A percentile compares a stretch with the other conserved stretches of the same genome.
These are phyloP conservation scores for Cantharis lateralis DNA, from an alignment of 2,888 invertebrate genomes.

Conservation along the genomic window DNA sequence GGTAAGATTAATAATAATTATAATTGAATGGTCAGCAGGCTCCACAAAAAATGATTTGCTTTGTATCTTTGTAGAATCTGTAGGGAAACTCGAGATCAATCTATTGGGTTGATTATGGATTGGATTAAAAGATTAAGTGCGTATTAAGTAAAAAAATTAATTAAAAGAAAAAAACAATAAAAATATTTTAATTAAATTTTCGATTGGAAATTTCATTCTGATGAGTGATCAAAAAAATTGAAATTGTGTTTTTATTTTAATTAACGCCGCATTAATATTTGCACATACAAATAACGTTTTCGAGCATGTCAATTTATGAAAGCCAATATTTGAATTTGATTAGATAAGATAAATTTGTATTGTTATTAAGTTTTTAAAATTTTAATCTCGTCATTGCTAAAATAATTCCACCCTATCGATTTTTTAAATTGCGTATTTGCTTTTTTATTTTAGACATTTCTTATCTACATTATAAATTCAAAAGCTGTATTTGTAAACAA, in stretches of 20 bases:
- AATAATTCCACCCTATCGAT: not conserved
- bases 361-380: conserved; percentile 3
- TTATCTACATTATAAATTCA: not conserved
- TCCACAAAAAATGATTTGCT: not conserved
- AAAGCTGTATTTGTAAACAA: not conserved
- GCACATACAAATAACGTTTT: not conserved
- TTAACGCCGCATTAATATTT: not conserved
- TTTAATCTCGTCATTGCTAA: conserved; percentile 5
- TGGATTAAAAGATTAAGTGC: not conserved
- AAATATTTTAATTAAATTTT: not conserved
- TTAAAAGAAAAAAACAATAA: not conserved
- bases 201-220: not conserved
- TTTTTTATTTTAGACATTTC: not conserved
- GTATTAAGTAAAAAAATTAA: too few relatives aligned
- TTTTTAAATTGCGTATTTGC: not conserved
- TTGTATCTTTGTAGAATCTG: not conserved
- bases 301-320: conserved; percentile 2
- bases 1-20: too few relatives aligned
- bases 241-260: not conserved
- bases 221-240: not conserved
- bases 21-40: not conserved
- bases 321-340: conserved; percentile 12
- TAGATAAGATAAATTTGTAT: conserved; percentile 13
- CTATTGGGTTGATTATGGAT: not conserved
- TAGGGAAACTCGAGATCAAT: not conserved